Conservation (phyloP, 2,797 vertebrate species). For the Anniella stebbinsi region DNA sequence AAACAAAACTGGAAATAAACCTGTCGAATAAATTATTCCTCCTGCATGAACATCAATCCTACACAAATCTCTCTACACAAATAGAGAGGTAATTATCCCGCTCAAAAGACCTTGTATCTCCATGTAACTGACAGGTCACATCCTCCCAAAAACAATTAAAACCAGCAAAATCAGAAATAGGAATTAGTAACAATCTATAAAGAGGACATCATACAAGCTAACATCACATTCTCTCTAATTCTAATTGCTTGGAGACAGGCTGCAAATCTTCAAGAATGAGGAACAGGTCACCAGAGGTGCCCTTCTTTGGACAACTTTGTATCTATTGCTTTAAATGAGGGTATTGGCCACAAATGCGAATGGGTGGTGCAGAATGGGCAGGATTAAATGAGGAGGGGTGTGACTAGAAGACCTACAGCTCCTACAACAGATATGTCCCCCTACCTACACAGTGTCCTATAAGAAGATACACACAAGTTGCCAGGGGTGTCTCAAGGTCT, state of each 20-base stretch:
- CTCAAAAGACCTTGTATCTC: slow-evolving; percentile 24
- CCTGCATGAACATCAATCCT: slow-evolving; percentile 57
- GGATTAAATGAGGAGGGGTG: not conserved
- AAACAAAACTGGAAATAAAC: slow-evolving; percentile 61
- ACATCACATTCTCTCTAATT: not conserved
- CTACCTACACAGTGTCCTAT: no score
- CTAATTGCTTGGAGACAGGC: not conserved
- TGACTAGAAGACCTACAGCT: not conserved
- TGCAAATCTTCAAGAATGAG: not conserved
- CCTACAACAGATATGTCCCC: not conserved
- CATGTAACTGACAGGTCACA: not conserved
- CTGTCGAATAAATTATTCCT: slow-evolving; percentile 57
- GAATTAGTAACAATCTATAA: not conserved
- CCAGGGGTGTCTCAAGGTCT: not conserved
- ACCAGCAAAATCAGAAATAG: slow-evolving; percentile 40
- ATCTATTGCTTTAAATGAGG: not conserved
- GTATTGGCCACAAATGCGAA: not conserved
- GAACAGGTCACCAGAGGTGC: not conserved
- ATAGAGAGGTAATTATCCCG: slow-evolving; percentile 33
- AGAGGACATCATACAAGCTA: slow-evolving; percentile 36
- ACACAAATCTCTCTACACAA: slow-evolving; percentile 47
- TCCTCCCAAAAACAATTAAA: slow-evolving; percentile 34
- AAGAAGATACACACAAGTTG: not conserved
- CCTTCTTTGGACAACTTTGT: not conserved
- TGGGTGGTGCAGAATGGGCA: not conserved